These are phyloP conservation scores for Danaus chrysippus DNA, from an alignment of 2,888 invertebrate genomes.

Conservation along the genomic window DNA sequence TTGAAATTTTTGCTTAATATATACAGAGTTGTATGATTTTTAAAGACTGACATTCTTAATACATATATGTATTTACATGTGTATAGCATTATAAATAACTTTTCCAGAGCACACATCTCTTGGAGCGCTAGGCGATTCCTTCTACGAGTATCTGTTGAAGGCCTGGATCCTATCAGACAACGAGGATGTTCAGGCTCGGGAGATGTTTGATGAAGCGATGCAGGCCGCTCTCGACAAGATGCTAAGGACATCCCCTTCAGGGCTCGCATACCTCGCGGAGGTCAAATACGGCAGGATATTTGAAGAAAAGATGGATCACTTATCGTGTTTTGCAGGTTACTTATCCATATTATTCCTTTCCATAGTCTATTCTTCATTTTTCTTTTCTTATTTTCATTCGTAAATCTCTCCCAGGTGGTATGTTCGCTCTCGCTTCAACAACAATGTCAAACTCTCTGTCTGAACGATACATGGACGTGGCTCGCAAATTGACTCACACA, in stretches of 20 bases:
- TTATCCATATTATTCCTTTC: too few relatives aligned
- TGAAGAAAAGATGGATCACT: constrained; percentile 99
- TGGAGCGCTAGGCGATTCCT: constrained; percentile 98
- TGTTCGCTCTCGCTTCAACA: constrained; percentile 94
- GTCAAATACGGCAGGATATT: constrained; percentile 91
- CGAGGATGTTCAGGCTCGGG: constrained; percentile 88
- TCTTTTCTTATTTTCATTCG: constrained; percentile 28
- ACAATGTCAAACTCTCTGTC: constrained; percentile 87
- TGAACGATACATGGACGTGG: constrained; percentile 91
- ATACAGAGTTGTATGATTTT: too few relatives aligned
- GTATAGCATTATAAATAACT: not conserved
- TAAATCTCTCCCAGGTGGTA: constrained; percentile 84
- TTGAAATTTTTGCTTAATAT: too few relatives aligned
- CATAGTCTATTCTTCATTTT: not conserved
- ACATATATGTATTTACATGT: too few relatives aligned
- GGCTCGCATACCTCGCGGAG: constrained; percentile 93
- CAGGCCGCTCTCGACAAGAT: constrained; percentile 90
- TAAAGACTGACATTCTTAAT: too few relatives aligned
- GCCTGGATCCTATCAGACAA: constrained; percentile 92
- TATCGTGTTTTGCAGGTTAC: constrained; percentile 96
- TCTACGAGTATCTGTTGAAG: constrained; percentile 98
- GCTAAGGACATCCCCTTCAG: constrained; percentile 88
- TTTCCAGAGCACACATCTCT: constrained; percentile 94
- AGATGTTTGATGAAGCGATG: constrained; percentile 97
- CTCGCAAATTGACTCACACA: constrained; percentile 93